phyloP scores from a whole-genome alignment of 1,140 invertebrate genomes.

The Chrysopa pallens region DNA sequence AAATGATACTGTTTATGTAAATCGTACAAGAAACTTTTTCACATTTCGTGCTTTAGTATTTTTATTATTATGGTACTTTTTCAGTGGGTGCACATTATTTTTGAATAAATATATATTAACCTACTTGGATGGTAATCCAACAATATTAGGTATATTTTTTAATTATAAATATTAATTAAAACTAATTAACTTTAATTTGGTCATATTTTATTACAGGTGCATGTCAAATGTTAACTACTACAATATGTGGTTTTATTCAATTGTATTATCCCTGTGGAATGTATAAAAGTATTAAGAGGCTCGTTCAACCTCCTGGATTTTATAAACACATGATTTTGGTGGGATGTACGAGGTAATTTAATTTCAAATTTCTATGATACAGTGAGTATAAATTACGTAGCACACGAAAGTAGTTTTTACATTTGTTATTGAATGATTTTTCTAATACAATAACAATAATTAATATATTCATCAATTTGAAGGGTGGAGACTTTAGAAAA shows the following conservation, averaged over 20 bases:
- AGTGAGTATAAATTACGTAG: too few relatives aligned
- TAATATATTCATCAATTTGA: too few relatives aligned
- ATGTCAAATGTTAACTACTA: conserved; percentile 63
- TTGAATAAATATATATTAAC: conserved; percentile 71
- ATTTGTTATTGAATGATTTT: too few relatives aligned
- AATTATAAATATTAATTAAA: background rate
- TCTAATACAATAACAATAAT: too few relatives aligned
- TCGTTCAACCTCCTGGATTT: conserved; percentile 49
- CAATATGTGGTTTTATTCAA: conserved; percentile 57
- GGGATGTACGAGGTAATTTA: conserved; percentile 45
- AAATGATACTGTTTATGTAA: background rate
- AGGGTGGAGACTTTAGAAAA: too few relatives aligned
- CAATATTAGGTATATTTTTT: conserved; percentile 43
- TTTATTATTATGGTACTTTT: conserved; percentile 58
- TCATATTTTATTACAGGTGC: conserved; percentile 28
- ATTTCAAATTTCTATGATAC: too few relatives aligned
- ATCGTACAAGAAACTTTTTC: conserved; percentile 29
- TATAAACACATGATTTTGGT: conserved; percentile 61
- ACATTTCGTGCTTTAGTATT: conserved; percentile 48
- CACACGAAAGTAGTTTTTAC: too few relatives aligned
- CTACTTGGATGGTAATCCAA: conserved; percentile 59
- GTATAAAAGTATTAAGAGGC: conserved; percentile 38
- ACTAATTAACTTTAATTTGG: background rate
- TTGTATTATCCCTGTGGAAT: conserved; percentile 59
- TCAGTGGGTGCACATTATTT: conserved; percentile 62